phyloP scores from a whole-genome alignment of 2,888 invertebrate species.

The Parthenolecanium corni region DNA sequence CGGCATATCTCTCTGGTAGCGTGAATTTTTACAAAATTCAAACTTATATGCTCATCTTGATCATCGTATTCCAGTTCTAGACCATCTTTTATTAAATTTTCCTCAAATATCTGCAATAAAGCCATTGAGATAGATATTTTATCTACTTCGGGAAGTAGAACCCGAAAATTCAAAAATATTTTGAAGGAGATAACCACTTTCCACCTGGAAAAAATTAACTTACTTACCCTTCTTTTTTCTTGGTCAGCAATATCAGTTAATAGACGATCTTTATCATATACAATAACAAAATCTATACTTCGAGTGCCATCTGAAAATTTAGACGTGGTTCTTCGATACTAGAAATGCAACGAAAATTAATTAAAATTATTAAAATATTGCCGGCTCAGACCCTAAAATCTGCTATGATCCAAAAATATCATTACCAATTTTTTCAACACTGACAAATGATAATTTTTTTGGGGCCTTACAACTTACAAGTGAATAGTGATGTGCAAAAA shows the following conservation, averaged over 20 bases:
- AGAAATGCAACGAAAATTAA: background rate
- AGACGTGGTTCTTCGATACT: background rate
- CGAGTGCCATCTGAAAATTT: slow-evolving; percentile 8
- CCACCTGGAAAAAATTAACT: background rate
- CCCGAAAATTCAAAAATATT: too few species aligned
- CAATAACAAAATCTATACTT: slow-evolving; percentile 8
- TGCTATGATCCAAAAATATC: background rate
- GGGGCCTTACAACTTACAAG: too few species aligned
- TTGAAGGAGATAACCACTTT: too few species aligned
- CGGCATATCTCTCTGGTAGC: slow-evolving; percentile 70
- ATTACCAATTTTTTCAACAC: background rate
- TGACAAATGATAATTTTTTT: too few species aligned
- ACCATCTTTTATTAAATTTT: slow-evolving; percentile 23
- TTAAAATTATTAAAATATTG: background rate
- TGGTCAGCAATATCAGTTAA: slow-evolving; percentile 3
- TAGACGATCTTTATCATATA: slow-evolving; percentile 8
- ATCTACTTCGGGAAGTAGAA: too few species aligned
- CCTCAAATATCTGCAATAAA: slow-evolving; percentile 14
- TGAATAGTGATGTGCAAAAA: too few species aligned
- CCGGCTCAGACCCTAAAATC: background rate
- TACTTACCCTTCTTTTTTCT: slow-evolving; percentile 3
- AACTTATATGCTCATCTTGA: slow-evolving; percentile 4
- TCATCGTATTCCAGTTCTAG: slow-evolving; percentile 16
- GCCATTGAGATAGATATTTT: background rate
- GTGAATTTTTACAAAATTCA: slow-evolving; percentile 65